phyloP scores from a whole-genome alignment of 2,113 vertebrate species.

The Corydoras sp. region DNA sequence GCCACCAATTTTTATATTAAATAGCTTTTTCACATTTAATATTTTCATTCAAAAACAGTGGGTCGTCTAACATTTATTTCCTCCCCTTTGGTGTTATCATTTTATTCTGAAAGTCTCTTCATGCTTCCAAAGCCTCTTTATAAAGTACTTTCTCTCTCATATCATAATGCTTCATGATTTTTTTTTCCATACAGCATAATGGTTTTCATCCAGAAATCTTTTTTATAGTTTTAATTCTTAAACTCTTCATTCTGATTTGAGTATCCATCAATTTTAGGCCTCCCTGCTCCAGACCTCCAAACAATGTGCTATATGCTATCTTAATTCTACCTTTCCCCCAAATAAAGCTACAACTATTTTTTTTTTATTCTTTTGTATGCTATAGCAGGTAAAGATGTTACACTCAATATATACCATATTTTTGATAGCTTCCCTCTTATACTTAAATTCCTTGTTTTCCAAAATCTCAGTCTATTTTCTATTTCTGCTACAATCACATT shows the following conservation, averaged over 20 bases:
- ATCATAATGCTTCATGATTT: too few relatives aligned
- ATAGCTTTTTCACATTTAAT: background rate
- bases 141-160: too few relatives aligned
- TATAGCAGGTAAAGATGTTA: too few relatives aligned
- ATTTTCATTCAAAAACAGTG: constrained; percentile 1
- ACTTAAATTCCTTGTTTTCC: background rate
- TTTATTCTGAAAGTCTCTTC: background rate
- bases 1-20: constrained; percentile 6
- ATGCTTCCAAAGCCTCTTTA: too few relatives aligned
- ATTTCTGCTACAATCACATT: background rate
- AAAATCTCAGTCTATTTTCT: background rate
- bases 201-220: too few relatives aligned
- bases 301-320: background rate
- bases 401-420: constrained; percentile 1
- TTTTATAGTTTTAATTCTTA: too few relatives aligned
- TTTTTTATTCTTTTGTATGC: background rate
- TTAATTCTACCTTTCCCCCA: background rate
- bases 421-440: background rate
- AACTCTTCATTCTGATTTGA: background rate
- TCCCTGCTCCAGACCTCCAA: background rate
- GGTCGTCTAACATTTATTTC: background rate
- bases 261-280: background rate
- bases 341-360: background rate
- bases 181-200: too few relatives aligned
- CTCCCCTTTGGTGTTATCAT: background rate